Evolutionary conservation across 1,140 invertebrate species (phyloP).

Genomic region (Lucilia sericata): DNA sequence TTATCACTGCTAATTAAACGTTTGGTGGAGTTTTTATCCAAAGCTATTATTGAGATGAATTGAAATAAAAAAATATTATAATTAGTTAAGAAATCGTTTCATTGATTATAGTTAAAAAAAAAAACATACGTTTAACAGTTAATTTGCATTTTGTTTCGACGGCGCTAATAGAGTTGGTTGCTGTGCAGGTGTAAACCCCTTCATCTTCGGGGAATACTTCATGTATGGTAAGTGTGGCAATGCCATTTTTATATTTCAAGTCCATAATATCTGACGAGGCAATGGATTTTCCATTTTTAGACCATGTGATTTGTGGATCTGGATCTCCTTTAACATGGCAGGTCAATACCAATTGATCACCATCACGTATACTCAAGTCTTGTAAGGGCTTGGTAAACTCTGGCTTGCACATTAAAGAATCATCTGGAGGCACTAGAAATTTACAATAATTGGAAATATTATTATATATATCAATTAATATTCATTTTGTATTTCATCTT

Average conservation of each 20-base stretch:
- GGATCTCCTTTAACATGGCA: conserved; percentile 89
- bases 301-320: conserved; percentile 90
- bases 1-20: conserved; percentile 72
- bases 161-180: conserved; percentile 89
- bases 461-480: not conserved
- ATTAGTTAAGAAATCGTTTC: not conserved
- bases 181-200: conserved; percentile 88
- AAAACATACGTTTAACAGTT: conserved; percentile 83
- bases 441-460: conserved; percentile 27
- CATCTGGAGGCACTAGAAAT: conserved; percentile 81
- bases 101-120: not conserved
- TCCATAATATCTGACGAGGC: conserved; percentile 87
- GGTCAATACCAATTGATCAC: conserved; percentile 81
- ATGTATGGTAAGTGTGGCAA: conserved; percentile 86
- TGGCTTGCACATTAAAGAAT: conserved; percentile 86
- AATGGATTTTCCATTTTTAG: conserved; percentile 80
- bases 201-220: conserved; percentile 96
- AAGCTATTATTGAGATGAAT: conserved; percentile 69
- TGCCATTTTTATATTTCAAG: conserved; percentile 89
- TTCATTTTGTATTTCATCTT: conserved; percentile 66
- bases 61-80: not conserved
- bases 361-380: conserved; percentile 82
- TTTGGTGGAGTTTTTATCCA: conserved; percentile 72
- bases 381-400: conserved; percentile 81
- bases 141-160: conserved; percentile 86